These are phyloP conservation scores for Dipodomys ordii DNA, from an alignment of 2,113 vertebrate genomes.

Conservation along the genomic window DNA sequence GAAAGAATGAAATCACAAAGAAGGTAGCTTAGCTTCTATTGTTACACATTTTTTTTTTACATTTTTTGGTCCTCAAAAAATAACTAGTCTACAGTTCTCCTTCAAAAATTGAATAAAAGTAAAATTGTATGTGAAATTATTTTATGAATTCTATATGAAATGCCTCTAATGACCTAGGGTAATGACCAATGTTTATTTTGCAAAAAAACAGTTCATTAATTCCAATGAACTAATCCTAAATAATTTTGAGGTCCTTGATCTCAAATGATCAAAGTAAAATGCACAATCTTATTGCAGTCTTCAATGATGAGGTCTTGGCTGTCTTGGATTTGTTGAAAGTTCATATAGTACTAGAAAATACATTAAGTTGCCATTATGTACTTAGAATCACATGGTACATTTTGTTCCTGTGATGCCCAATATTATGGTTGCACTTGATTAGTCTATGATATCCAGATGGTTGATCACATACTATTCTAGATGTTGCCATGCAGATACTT, in stretches of 20 bases:
- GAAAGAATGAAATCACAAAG: not conserved
- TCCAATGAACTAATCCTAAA: conserved; percentile 9
- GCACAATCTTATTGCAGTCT: too few species aligned
- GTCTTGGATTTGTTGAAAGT: conserved; percentile 50
- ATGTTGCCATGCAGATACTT: not conserved
- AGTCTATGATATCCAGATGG: not conserved
- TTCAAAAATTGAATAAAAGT: not conserved
- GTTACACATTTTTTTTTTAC: not conserved
- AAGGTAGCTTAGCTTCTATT: not conserved
- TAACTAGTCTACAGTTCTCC: not conserved
- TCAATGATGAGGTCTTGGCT: not conserved
- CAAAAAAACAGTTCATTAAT: not conserved
- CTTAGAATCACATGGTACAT: conserved; percentile 54
- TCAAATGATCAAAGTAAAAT: too few species aligned
- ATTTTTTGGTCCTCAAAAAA: not conserved
- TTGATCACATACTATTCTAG: not conserved
- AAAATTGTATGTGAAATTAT: not conserved
- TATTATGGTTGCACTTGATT: not conserved
- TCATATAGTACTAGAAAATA: conserved; percentile 65
- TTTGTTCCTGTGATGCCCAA: conserved; percentile 61
- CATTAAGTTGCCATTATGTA: not conserved
- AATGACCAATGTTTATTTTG: not conserved
- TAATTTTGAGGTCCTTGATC: conserved; percentile 20
- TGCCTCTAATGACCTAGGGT: not conserved
- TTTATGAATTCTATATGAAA: not conserved